phyloP scores from a whole-genome alignment of 2,888 invertebrate species.

The Gasteruption jaculator region DNA sequence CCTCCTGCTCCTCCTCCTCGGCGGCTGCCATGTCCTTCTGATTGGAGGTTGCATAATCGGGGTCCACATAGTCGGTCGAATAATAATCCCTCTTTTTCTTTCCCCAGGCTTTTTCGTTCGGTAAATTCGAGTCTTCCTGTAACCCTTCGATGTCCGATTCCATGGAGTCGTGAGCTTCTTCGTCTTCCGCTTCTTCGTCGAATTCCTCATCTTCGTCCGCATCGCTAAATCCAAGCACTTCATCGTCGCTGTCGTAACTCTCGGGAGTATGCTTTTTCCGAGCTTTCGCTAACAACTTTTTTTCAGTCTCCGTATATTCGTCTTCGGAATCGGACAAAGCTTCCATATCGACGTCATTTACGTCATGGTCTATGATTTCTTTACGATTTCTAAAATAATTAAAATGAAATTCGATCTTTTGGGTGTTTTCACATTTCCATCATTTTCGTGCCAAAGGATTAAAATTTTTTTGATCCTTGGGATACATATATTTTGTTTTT shows the following conservation, averaged over 20 bases:
- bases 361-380: too few species aligned
- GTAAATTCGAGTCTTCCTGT: constrained; percentile 65
- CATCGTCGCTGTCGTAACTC: constrained; percentile 58
- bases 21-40: constrained; percentile 70
- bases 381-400: too few species aligned
- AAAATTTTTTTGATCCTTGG: too few species aligned
- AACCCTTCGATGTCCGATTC: constrained; percentile 69
- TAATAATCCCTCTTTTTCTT: constrained; percentile 75
- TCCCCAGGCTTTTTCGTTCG: constrained; percentile 85
- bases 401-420: too few species aligned
- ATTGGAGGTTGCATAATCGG: constrained; percentile 66
- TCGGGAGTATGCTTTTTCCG: constrained; percentile 54
- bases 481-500: too few species aligned
- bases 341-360: constrained; percentile 58
- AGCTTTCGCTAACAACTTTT: constrained; percentile 59
- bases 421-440: too few species aligned
- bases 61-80: constrained; percentile 84
- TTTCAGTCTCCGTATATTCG: constrained; percentile 66
- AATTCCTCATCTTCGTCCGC: constrained; percentile 53
- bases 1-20: constrained; percentile 79
- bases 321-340: constrained; percentile 69
- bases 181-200: constrained; percentile 52
- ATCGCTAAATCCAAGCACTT: constrained; percentile 60
- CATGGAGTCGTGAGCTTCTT: constrained; percentile 56
- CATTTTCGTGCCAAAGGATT: too few species aligned